Base-by-base conservation (phyloP, 1,140 invertebrate species). In the Megalopta genalis region DNA sequence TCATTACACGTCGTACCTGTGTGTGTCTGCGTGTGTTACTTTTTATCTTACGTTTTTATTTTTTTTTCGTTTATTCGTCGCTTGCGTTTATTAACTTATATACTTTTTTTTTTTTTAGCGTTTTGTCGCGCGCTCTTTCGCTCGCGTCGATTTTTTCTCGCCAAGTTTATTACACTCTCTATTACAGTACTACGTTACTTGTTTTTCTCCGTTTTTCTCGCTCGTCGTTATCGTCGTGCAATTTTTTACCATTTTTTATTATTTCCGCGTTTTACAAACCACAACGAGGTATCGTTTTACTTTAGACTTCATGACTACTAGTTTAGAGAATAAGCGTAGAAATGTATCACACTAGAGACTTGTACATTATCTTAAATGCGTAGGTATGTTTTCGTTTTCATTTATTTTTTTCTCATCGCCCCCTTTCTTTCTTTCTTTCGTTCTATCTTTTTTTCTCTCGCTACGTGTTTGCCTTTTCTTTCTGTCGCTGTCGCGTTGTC, bases 311-410 rank as follows among this genome's bases (percentile, higher is more conserved):
- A 86, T 73, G 78, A 86, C 88, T 90, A 90, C 86, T 87, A 86
- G 89, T 84, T 52, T 86, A 88, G 84, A 86, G 86, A 88, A 90
- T 90, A 90, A 90, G 89, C 89, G 89, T 90, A 90, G 87, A 90
- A 89, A 88, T 89, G 85, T 90, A 90, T 90, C 89, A 90, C 89
- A 90, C 89, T 90, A 90, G 89, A 89, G 86, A 88, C 88, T 90
- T 90, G 88, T 89, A 90, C 88, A 85, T 87, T 89, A 90, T 87
- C 88, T 88, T 90, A 90, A 89, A 88, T 90, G 88, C 87, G 54
- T 87, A 88, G 82, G 84, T 89, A 89, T 86, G 79, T 77, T 81
- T 57, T 73, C 73, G 46, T 42, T 68, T 83, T 71, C 81, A 32
- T 59, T 82, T 65, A 60, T 62, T 69, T 78, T 60, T 75, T 68